phyloP scores from a whole-genome alignment of 2,797 vertebrate genomes.

The Rhynchotus rufescens region DNA sequence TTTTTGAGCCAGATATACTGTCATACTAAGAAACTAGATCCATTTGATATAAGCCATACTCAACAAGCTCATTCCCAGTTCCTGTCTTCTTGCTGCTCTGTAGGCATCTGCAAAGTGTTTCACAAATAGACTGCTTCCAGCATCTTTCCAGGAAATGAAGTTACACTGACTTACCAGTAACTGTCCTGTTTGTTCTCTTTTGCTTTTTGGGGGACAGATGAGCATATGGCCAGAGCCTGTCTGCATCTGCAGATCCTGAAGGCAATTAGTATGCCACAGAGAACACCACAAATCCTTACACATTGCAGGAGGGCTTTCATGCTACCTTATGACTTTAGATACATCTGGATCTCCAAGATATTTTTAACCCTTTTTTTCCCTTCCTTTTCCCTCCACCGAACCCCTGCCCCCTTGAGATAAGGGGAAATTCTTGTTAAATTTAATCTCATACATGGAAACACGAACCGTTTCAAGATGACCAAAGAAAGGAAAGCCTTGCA shows the following conservation, averaged over 20 bases:
- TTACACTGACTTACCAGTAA: background rate
- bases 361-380: background rate
- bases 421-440: background rate
- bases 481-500: background rate
- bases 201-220: background rate
- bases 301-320: background rate
- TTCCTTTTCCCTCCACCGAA: background rate
- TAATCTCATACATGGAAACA: background rate
- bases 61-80: background rate
- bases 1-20: background rate
- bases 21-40: background rate
- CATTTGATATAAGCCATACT: rapidly evolving
- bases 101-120: background rate
- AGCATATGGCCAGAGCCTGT: background rate
- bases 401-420: too few species aligned
- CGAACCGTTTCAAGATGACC: background rate
- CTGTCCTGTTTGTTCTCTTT: background rate
- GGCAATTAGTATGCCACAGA: background rate
- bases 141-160: background rate
- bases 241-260: background rate
- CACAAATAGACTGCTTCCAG: background rate
- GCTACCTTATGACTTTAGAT: background rate
- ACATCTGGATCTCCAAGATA: background rate
- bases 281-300: background rate
- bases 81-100: background rate